Evolutionary conservation across 2,888 invertebrate genomes (phyloP).

Genomic region (Drosophila cracens): DNA sequence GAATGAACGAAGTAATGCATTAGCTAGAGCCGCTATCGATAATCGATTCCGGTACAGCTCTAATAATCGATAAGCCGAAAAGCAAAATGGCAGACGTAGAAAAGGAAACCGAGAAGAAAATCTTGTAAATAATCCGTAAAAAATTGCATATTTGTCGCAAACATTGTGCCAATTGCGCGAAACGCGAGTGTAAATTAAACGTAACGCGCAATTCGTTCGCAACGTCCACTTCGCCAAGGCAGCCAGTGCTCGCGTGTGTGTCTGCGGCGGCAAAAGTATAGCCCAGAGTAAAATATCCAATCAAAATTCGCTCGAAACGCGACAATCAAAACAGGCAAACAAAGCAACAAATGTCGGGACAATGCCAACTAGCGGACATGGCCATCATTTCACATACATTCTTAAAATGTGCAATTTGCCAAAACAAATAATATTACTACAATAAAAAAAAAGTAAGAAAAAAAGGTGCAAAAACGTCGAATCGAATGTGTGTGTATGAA

Average conservation of each 20-base stretch:
- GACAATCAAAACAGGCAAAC: conserved; percentile 65
- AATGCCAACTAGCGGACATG: conserved; percentile 47
- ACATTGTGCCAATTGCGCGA: conserved; percentile 65
- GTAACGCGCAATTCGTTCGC: conserved; percentile 34
- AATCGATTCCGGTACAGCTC: conserved; percentile 61
- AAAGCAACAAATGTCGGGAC: conserved; percentile 57
- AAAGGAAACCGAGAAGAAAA: conserved; percentile 71
- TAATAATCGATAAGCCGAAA: conserved; percentile 66
- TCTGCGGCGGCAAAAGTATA: conserved; percentile 83
- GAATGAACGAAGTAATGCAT: conserved; percentile 13
- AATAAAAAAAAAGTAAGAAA: conserved; percentile 77
- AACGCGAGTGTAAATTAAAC: conserved; percentile 63
- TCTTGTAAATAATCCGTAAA: conserved; percentile 77
- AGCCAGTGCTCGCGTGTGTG: conserved; percentile 70
- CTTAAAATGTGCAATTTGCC: conserved; percentile 52
- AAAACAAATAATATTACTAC: conserved; percentile 74
- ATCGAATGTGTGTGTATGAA: conserved; percentile 48
- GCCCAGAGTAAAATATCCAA: conserved; percentile 77
- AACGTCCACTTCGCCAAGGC: conserved; percentile 22
- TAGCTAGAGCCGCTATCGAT: conserved; percentile 45
- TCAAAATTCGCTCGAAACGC: conserved; percentile 70
- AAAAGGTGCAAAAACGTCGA: conserved; percentile 77
- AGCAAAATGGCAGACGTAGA: conserved; percentile 66
- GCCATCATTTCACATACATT: conserved; percentile 46
- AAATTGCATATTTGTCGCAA: conserved; percentile 73